Evolutionary conservation across 2,888 invertebrate genomes (phyloP), one percentile per base, ranked within the genome.

Genomic region (Parnassius mnemosyne): DNA sequence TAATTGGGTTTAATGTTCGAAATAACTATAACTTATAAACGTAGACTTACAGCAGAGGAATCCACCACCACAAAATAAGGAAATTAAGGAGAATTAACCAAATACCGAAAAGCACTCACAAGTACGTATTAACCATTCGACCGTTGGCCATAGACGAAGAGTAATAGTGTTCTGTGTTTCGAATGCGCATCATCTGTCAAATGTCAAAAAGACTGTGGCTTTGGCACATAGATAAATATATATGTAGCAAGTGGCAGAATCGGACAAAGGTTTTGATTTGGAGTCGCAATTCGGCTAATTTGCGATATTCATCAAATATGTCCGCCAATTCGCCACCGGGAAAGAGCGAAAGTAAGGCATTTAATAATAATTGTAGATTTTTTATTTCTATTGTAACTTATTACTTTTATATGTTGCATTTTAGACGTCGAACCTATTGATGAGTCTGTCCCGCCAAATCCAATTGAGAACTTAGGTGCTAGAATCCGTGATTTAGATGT

Each of bases 401-500:
- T 65, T 59, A 34, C 34, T 34, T 0, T 56, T 64, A 62, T 65
- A 63, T 65, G 49, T 73, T 65, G 43, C 13, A 66, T 84, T 83
- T 67, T 71, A 89, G 87, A 79, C 65, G 81, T 83, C 66, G 82
- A 83, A 71, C 76, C 76, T 47, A 67, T 73, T 64, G 74, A 71
- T 46, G 70, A 75, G 57, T 71, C 68, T 59, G 71, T 84, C 84
- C 87, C 86, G 85, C 87, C 89, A 87, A 88, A 81, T 81, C 78
- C 79, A 55, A 73, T 79, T 50, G 89, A 87, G 60, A 83, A 74
- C 68, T 69, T 85, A 66, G 84, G 84, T 57, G 76, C 84, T 61
- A 81, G 86, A 63, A 69, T 88, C 66, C 74, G 87, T 61, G 92
- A 93, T 66, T 81, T 92, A 58, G 92, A 93, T 70, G 93, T 96